Evolutionary conservation across 2,888 invertebrate genomes (phyloP).

Genomic region (Cosmia trapezina): DNA sequence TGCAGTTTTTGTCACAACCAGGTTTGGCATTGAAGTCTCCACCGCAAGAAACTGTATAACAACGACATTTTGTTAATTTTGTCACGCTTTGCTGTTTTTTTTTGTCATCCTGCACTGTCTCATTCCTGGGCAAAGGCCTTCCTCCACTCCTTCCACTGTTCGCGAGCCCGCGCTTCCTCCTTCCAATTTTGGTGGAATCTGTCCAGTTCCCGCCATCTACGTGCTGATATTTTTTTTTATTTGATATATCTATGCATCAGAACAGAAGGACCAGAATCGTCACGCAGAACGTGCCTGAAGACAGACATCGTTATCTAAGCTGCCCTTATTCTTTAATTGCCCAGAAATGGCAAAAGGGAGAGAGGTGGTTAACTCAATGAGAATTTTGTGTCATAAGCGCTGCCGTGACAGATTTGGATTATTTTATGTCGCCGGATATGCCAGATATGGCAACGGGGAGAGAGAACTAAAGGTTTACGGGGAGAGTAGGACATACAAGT

Average conservation of each 20-base stretch:
- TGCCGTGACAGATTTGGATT: neutral
- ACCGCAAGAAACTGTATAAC: slow-evolving; percentile 36
- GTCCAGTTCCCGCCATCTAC: too few species aligned
- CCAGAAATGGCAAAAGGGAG: neutral
- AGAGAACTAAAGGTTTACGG: neutral
- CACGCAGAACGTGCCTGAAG: neutral
- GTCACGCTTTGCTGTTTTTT: too few species aligned
- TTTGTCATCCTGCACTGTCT: too few species aligned
- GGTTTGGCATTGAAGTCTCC: slow-evolving; percentile 51
- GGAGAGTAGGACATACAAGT: too few species aligned
- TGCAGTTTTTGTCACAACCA: slow-evolving; percentile 43
- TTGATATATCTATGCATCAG: too few species aligned
- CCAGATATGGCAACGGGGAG: neutral
- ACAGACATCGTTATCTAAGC: too few species aligned
- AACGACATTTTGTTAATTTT: neutral
- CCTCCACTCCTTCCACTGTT: too few species aligned
- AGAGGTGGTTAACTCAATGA: neutral
- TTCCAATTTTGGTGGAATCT: too few species aligned
- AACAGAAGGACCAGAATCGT: neutral
- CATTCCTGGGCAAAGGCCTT: too few species aligned
- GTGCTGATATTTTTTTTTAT: too few species aligned
- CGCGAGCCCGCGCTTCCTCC: too few species aligned
- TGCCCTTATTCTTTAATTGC: neutral
- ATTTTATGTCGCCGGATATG: neutral
- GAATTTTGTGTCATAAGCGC: neutral